phyloP scores from a whole-genome alignment of 2,888 invertebrate genomes.

The Cosmia trapezina region DNA sequence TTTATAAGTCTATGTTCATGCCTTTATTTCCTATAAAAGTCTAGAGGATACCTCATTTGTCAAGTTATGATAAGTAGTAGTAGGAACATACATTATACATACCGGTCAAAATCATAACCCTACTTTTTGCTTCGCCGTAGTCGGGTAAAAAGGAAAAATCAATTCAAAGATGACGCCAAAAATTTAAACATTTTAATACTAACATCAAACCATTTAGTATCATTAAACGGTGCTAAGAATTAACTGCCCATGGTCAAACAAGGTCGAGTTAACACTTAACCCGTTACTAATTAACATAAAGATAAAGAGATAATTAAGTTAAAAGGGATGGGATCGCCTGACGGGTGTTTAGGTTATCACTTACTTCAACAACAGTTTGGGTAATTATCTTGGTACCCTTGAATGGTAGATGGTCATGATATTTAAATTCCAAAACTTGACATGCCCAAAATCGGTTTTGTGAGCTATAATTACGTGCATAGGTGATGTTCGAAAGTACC shows the following conservation, averaged over 20 bases:
- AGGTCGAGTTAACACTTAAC: slow-evolving; percentile 49
- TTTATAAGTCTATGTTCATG: too few species aligned
- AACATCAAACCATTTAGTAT: slow-evolving; percentile 29
- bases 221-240: slow-evolving; percentile 28
- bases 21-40: too few species aligned
- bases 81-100: too few species aligned
- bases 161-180: background rate
- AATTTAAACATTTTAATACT: slow-evolving; percentile 1
- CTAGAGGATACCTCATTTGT: too few species aligned
- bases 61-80: too few species aligned
- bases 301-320: slow-evolving; percentile 54
- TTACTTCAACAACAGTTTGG: slow-evolving; percentile 39
- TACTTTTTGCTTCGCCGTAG: too few species aligned
- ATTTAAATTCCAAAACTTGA: background rate
- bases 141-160: background rate
- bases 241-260: slow-evolving; percentile 31
- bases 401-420: background rate
- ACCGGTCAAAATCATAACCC: too few species aligned
- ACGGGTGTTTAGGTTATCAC: slow-evolving; percentile 35
- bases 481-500: too few species aligned
- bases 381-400: slow-evolving; percentile 8
- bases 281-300: slow-evolving; percentile 52
- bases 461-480: too few species aligned
- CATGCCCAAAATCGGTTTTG: too few species aligned
- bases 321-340: slow-evolving; percentile 28